Percentiles rank a stretch among this genome's conserved stretches.
Conservation (phyloP, 2,113 vertebrate genomes). For the Phalacrocorax aristotelis region DNA sequence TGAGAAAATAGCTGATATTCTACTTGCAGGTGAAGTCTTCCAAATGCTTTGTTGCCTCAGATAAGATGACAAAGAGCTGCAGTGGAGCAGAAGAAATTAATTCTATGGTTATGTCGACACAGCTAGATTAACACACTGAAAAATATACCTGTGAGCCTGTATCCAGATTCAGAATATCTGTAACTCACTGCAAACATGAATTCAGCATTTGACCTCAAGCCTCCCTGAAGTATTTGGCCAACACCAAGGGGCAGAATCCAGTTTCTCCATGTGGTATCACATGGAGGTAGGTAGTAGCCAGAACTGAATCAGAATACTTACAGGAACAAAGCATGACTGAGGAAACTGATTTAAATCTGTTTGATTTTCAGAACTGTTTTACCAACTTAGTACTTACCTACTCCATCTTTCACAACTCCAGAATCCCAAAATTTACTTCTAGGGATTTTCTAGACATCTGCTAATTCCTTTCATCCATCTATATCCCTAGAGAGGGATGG, state of each 20-base stretch:
- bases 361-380: neutral
- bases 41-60: neutral
- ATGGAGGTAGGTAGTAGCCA: neutral
- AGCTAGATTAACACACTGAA: neutral
- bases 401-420: constrained; percentile 4
- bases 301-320: neutral
- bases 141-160: neutral
- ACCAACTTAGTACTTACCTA: neutral
- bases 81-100: neutral
- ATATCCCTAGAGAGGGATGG: neutral
- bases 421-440: neutral
- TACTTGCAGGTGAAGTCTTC: neutral
- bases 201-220: neutral
- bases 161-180: neutral
- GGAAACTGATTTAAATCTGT: neutral
- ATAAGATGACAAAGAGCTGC: neutral
- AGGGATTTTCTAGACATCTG: constrained; percentile 9
- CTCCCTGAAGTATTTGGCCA: neutral
- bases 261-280: neutral
- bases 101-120: neutral
- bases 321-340: neutral
- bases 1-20: neutral
- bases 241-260: neutral
- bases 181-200: neutral
- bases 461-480: constrained; percentile 1